These are phyloP conservation scores for Pomatostomus ruficeps DNA, from an alignment of 2,113 vertebrate species.

Conservation along the genomic window DNA sequence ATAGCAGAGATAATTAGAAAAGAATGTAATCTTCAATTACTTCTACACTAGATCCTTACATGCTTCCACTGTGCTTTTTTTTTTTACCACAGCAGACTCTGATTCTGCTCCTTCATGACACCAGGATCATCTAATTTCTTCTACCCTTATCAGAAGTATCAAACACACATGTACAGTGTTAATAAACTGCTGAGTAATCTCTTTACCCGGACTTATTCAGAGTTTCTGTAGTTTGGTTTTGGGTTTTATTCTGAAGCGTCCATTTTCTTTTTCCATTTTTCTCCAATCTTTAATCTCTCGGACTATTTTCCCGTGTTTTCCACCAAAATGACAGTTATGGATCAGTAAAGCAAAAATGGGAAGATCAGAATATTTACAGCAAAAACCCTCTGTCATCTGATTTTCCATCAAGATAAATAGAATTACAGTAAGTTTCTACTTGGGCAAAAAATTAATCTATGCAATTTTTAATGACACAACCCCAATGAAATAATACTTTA, in stretches of 20 bases:
- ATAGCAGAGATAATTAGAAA: not conserved
- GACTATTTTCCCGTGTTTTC: not conserved
- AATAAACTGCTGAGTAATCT: not conserved
- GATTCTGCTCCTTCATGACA: not conserved
- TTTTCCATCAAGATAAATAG: not conserved
- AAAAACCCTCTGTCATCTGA: not conserved
- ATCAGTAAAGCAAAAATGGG: not conserved
- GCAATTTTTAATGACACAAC: not conserved
- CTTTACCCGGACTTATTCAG: not conserved
- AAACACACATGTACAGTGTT: not conserved
- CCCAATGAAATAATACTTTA: not conserved
- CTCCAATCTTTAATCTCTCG: not conserved
- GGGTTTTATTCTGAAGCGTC: rapidly evolving
- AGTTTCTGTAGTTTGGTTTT: not conserved
- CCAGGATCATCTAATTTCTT: not conserved
- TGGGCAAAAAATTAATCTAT: not conserved
- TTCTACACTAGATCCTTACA: not conserved
- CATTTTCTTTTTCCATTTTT: not conserved
- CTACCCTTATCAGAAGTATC: not conserved
- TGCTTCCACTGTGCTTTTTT: not conserved
- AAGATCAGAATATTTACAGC: not conserved
- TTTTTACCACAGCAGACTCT: not conserved
- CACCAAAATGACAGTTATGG: not conserved
- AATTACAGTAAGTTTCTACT: not conserved
- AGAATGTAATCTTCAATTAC: not conserved